Evolutionary conservation across 2,113 vertebrate genomes (phyloP), one percentile per base, ranked within the genome.

Genomic region (Plestiodon gilberti): DNA sequence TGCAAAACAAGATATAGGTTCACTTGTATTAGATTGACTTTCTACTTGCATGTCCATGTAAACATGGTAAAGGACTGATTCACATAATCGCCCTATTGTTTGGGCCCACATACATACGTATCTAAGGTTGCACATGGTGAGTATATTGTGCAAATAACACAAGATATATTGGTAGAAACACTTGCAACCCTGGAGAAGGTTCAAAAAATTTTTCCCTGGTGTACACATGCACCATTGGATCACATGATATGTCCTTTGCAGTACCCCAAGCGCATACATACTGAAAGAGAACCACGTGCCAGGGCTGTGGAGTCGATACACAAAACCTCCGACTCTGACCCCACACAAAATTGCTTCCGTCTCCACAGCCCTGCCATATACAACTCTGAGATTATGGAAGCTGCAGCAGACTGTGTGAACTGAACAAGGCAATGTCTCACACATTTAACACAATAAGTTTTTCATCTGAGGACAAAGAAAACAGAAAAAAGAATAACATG

Each of bases 21-120:
- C 6, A 55, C 89, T 89, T 82, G 74, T 88, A 81, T 93, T 14
- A 17, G 55, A 8, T 55, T 55, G 52, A n/a, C 52, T 55, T 88
- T 89, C 65, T 59, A 30, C 8, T 84, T 15, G n/a, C 75, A 89
- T 5, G 55, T 17, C 55, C 0, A 59, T 15, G 30, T 0, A 52
- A 61, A 25, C 20, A 61, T 74, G 30, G 43, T 64, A 48, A 59
- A 69, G 71, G 8, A 15, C 75, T 77, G 30, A 25, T 74, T 74
- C 22, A 71, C 6, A 35, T 40, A 43, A 43, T 13, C 23, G 3
- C 17, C 35, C 23, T 28, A 3, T 38, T 20, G 11, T 38, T 43
- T 9, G 25, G 71, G 9, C 70, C 40, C 33, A 22, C 33, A 71
- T 33, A 25, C 71, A 15, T 74, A 15, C 22, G 22, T 35, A 18